Conservation (phyloP, 2,797 vertebrate species). For the Hylomyscus alleni region DNA sequence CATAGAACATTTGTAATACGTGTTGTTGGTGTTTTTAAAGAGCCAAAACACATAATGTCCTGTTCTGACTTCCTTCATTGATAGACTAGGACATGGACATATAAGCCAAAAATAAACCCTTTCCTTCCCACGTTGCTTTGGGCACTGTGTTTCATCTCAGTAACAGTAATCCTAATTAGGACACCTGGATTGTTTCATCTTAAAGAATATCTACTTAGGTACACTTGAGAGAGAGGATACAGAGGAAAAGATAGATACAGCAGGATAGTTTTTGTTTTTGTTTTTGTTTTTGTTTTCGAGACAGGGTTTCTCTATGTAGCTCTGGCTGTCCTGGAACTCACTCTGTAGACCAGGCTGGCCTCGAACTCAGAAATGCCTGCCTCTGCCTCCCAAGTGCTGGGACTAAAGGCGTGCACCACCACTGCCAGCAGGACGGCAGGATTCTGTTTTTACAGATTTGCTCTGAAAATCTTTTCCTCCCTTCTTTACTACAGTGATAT, state of each 20-base stretch:
- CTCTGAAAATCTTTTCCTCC: slow-evolving; percentile 25
- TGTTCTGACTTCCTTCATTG: neutral
- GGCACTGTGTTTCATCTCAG: neutral
- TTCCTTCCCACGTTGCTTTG: neutral
- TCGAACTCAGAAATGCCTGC: too few relatives aligned
- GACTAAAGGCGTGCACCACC: too few relatives aligned
- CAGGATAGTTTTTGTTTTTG: too few relatives aligned
- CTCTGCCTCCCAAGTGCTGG: too few relatives aligned
- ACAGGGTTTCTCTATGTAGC: too few relatives aligned
- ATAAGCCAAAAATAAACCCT: neutral
- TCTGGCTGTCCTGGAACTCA: too few relatives aligned
- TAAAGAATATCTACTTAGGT: neutral
- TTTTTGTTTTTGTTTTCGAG: too few relatives aligned
- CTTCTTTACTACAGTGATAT: neutral
- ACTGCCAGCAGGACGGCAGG: too few relatives aligned
- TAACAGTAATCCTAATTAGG: neutral
- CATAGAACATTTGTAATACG: neutral
- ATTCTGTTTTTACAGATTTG: neutral
- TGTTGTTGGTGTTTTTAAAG: neutral
- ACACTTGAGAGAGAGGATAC: neutral
- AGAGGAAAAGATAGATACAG: neutral
- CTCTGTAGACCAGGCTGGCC: too few relatives aligned
- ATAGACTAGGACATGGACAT: neutral
- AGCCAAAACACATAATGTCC: neutral
- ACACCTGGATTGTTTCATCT: too few relatives aligned